Evolutionary conservation across 2,888 invertebrate species (phyloP).

Genomic region (Eupithecia centaureata): DNA sequence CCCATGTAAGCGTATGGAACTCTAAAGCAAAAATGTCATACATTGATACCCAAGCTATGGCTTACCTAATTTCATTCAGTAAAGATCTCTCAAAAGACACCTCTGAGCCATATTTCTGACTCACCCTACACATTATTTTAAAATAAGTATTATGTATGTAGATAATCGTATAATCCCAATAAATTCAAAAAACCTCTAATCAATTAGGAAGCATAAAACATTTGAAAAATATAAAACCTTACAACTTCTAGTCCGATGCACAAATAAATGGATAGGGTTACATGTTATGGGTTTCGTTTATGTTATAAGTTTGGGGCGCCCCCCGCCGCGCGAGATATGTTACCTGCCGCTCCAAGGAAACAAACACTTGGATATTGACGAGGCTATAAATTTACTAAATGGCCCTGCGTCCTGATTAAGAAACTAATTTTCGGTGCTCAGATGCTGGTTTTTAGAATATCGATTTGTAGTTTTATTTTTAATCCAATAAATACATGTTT

Average conservation of each 20-base stretch:
- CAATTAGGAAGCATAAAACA: slow-evolving; percentile 8
- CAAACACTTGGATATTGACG: slow-evolving; percentile 74
- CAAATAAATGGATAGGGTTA: slow-evolving; percentile 32
- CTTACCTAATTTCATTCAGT: background rate
- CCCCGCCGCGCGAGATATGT: slow-evolving; percentile 76
- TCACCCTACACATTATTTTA: background rate
- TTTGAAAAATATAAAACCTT: slow-evolving; percentile 10
- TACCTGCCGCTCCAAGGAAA: slow-evolving; percentile 75
- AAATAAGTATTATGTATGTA: background rate
- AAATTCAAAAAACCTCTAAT: background rate
- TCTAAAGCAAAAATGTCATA: background rate
- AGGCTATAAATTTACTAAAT: slow-evolving; percentile 74
- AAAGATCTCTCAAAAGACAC: background rate
- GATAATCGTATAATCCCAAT: background rate
- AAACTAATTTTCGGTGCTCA: slow-evolving; percentile 68
- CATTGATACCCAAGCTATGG: background rate
- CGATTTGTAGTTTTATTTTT: slow-evolving; percentile 51
- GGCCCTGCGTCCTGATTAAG: slow-evolving; percentile 73
- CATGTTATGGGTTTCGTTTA: slow-evolving; percentile 31
- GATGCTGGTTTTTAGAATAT: slow-evolving; percentile 54
- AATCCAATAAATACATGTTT: slow-evolving; percentile 31
- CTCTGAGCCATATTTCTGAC: background rate
- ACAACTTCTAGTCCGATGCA: slow-evolving; percentile 16
- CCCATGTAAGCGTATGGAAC: background rate
- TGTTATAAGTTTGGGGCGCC: slow-evolving; percentile 66